These are phyloP conservation scores for Strix aluco DNA, from an alignment of 2,113 vertebrate genomes.

Conservation along the genomic window DNA sequence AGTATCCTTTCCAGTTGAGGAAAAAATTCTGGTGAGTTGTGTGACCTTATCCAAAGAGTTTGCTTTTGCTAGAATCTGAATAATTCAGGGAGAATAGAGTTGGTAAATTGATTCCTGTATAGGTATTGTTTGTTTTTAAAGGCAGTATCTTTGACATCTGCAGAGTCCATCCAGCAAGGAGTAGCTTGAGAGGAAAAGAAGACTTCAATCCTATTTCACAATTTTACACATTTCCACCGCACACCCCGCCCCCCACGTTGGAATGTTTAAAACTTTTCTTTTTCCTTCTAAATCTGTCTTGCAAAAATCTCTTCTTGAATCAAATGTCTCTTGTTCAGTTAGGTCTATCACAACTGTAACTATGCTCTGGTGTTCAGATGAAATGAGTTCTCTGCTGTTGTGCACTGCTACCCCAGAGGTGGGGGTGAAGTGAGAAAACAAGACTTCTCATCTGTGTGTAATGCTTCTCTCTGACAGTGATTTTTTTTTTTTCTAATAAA, in stretches of 20 bases:
- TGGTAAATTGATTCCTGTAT: background rate
- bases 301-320: background rate
- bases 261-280: background rate
- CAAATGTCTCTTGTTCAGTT: background rate
- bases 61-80: background rate
- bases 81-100: background rate
- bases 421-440: background rate
- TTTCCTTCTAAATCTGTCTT: background rate
- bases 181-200: background rate
- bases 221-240: background rate
- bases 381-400: background rate
- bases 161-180: background rate
- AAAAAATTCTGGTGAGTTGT: background rate
- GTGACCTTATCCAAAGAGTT: background rate
- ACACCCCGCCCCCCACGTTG: background rate
- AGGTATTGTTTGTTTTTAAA: background rate
- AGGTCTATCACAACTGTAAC: background rate
- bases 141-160: background rate
- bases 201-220: background rate
- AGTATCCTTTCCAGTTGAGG: background rate
- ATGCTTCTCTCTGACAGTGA: background rate
- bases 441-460: background rate
- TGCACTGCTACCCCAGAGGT: background rate
- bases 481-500: background rate
- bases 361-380: background rate